Conservation (phyloP, 2,888 invertebrate species). For the Caradrina clavipalpis region DNA sequence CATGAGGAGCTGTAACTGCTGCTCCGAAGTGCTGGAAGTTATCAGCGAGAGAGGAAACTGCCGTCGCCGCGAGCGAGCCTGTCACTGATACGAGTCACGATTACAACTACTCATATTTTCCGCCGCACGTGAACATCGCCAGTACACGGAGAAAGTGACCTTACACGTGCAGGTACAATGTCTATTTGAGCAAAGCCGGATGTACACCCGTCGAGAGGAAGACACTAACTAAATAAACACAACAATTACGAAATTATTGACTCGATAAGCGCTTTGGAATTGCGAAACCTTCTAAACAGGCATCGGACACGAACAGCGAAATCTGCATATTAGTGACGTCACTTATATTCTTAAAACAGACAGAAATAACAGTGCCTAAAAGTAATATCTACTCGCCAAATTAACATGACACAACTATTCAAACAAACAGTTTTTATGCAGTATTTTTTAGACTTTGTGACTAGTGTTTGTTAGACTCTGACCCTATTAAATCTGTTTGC, state of each 20-base stretch:
- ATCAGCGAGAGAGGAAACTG: conserved; percentile 40
- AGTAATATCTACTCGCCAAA: conserved; percentile 36
- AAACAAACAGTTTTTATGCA: conserved; percentile 10
- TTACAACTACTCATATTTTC: conserved; percentile 34
- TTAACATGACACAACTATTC: conserved; percentile 12
- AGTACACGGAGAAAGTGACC: conserved; percentile 26
- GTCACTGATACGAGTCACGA: conserved; percentile 49
- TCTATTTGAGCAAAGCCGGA: conserved; percentile 41
- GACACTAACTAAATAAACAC: conserved; percentile 28
- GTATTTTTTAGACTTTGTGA: conserved; percentile 8
- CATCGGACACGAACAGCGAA: conserved; percentile 36
- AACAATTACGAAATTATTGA: conserved; percentile 52
- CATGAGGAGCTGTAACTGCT: conserved; percentile 23
- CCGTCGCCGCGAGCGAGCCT: not conserved
- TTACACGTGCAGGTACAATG: conserved; percentile 3
- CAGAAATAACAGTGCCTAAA: conserved; percentile 21
- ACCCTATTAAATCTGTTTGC: not conserved
- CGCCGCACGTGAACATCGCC: conserved; percentile 22
- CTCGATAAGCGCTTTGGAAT: conserved; percentile 23
- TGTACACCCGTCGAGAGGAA: conserved; percentile 11
- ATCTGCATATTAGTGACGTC: conserved; percentile 34
- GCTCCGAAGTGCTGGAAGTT: conserved; percentile 35
- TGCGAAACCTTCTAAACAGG: conserved; percentile 43
- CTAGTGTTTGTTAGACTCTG: conserved; percentile 3
- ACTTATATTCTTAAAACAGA: conserved; percentile 33